Base-by-base conservation (phyloP, 2,113 vertebrate species). In the Scalopus aquaticus region DNA sequence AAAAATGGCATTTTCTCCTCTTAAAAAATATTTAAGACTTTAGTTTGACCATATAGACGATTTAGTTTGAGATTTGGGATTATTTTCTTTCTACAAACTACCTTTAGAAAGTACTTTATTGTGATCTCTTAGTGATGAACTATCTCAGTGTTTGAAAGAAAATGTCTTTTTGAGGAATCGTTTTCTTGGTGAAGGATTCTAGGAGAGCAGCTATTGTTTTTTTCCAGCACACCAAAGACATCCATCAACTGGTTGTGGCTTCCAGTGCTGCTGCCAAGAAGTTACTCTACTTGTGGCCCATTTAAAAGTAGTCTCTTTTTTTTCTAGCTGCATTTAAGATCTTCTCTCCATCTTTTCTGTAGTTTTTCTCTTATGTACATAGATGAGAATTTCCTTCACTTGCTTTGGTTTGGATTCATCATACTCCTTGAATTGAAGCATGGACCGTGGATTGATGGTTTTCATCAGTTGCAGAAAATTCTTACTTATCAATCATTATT, bases 381-480 rank as follows among this genome's bases (percentile, higher is more conserved):
- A 24, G 3, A 13, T 76, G 10, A 69, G 28, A 62, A 35, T 79
- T 74, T 88, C 39, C 26, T 93, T 65, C 42, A 35, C 74, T 74
- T 88, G n/a, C 26, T 93, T 65, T 49, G 2, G 30, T 81, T 85
- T 56, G 58, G 11, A 56, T 69, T 91, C 12, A 80, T 49, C 77
- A 44, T 44, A 22, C 20, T 77, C 60, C 51, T 62, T 84, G n/a
- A 91, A 46, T 69, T 76, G 44, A 24, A 64, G 5, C 39, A 17
- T 49, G 62, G 49, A 28, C 10, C 11, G 69, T 85, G 24, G 17
- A 42, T 83, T 90, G 22, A 58, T 69, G 60, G 32, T 88, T 39
- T 78, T 82, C 30, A 87, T 90, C 15, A 60, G 9, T 91, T 78
- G 39, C 93, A 24, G 64, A 64, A 90, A 93, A 93, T 78, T 82